These are phyloP conservation scores for Ostrea edulis DNA, from an alignment of 1,140 invertebrate species.

Conservation along the genomic window DNA sequence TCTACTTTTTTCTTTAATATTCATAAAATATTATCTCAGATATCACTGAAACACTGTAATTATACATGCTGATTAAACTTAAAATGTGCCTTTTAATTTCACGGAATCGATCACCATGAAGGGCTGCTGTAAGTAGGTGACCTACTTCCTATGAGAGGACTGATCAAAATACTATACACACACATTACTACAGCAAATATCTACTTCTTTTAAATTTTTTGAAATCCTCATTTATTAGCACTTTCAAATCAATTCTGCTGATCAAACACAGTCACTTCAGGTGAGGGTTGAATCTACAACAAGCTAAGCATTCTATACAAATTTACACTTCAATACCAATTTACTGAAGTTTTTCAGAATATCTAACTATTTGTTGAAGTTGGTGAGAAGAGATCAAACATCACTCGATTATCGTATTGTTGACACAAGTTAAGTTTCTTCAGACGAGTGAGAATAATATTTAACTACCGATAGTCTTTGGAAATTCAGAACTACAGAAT, in stretches of 20 bases:
- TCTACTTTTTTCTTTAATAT: too few relatives aligned
- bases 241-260: not conserved
- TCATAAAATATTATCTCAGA: too few relatives aligned
- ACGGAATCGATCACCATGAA: not conserved
- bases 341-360: not conserved
- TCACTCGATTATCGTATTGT: not conserved
- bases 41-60: too few relatives aligned
- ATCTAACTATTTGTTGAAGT: not conserved
- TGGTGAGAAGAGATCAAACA: not conserved
- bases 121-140: not conserved
- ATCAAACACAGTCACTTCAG: not conserved
- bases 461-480: too few relatives aligned
- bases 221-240: not conserved
- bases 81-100: not conserved
- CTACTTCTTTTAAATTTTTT: not conserved
- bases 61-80: not conserved
- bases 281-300: not conserved
- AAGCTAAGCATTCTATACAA: not conserved
- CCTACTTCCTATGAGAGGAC: not conserved
- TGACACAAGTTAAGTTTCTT: not conserved
- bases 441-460: too few relatives aligned
- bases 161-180: slow-evolving; percentile 18
- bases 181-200: not conserved
- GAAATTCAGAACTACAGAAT: too few relatives aligned
- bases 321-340: slow-evolving; percentile 17